These are phyloP conservation scores for Cataglyphis albicans DNA, from an alignment of 2,888 invertebrate genomes.

Conservation along the genomic window DNA sequence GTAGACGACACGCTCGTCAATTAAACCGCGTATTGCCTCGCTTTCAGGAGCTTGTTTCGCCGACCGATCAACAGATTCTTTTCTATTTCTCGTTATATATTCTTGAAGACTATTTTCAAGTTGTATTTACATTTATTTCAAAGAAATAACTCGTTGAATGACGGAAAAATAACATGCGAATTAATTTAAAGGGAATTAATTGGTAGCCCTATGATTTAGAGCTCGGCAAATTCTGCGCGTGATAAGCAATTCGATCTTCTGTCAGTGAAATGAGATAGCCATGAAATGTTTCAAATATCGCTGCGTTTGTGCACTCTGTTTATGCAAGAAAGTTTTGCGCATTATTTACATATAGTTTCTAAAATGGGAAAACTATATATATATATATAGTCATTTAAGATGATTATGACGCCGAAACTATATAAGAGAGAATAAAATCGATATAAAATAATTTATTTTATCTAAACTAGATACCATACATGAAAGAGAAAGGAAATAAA, in stretches of 20 bases:
- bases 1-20: conserved; percentile 38
- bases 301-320: conserved; percentile 24
- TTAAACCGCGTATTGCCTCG: conserved; percentile 40
- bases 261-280: conserved; percentile 64
- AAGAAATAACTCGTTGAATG: not conserved
- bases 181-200: conserved; percentile 1
- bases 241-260: conserved; percentile 38
- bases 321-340: not conserved
- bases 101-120: not conserved
- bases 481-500: not conserved
- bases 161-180: not conserved
- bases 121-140: not conserved
- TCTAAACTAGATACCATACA: not conserved
- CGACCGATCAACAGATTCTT: not conserved
- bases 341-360: not conserved
- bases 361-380: not conserved
- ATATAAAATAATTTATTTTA: not conserved
- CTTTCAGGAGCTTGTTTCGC: conserved; percentile 9
- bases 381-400: not conserved
- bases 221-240: not conserved
- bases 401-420: not conserved
- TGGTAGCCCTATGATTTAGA: not conserved
- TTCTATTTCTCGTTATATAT: not conserved
- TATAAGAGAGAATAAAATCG: not conserved
- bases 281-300: conserved; percentile 49